Conservation (phyloP, 2,888 invertebrate genomes). For the Meteorus colon region DNA sequence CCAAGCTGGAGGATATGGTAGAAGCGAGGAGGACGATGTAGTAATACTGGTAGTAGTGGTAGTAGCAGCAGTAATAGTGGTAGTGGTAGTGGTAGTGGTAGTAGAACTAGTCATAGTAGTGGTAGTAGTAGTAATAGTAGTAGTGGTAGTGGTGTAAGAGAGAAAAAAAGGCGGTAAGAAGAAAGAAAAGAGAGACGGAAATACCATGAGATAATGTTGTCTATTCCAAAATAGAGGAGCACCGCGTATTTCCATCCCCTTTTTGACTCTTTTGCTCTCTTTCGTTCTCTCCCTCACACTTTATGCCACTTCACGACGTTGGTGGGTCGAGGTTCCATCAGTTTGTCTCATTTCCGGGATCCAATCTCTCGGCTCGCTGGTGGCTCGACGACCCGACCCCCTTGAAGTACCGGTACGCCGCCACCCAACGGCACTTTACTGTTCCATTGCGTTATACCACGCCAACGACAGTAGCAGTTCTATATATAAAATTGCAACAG, state of each 20-base stretch:
- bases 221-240: constrained; percentile 59
- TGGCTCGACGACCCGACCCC: constrained; percentile 56
- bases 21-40: constrained; percentile 21
- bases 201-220: constrained; percentile 64
- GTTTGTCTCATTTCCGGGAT: constrained; percentile 72
- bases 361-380: constrained; percentile 67
- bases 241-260: constrained; percentile 61
- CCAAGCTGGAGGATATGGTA: constrained; percentile 32
- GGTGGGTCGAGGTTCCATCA: constrained; percentile 63
- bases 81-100: not conserved
- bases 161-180: constrained; percentile 33
- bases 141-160: constrained; percentile 16
- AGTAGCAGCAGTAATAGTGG: not conserved
- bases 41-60: not conserved
- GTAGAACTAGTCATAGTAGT: not conserved
- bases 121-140: not conserved
- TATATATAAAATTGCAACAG: not conserved
- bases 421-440: constrained; percentile 52
- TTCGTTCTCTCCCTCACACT: constrained; percentile 20
- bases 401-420: constrained; percentile 42
- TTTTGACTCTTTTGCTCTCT: constrained; percentile 14
- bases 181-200: constrained; percentile 54
- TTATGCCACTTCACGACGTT: constrained; percentile 21
- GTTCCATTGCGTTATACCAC: constrained; percentile 43
- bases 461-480: constrained; percentile 9